Base-by-base conservation (phyloP, 2,797 vertebrate species). In the Argya squamiceps region DNA sequence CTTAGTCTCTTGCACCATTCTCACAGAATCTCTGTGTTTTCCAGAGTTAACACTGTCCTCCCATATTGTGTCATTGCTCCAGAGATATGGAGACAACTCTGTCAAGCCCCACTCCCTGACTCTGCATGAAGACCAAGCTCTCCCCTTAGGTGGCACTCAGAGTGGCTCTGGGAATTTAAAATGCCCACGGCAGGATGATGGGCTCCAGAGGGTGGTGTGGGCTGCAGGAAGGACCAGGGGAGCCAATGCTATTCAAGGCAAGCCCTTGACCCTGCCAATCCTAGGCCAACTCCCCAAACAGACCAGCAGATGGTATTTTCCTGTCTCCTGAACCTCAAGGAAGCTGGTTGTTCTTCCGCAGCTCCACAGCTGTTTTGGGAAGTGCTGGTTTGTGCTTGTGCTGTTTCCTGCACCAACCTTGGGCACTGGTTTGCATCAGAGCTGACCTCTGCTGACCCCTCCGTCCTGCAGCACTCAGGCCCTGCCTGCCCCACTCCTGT, bases 401-500 rank as follows among this genome's bases (percentile, higher is more conserved):
- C 55, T 27, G 53, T 36, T 85, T 89, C 71, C 92, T 78, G 81
- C 59, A 64, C 91, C 93, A 88, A 69, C 94, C 86, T 93, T 92
- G 43, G 70, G 82, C 3, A 0, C 52, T 41, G 77, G 34, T 60
- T 88, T 89, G 92, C 81, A 79, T 93, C 88, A 78, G 75, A 84
- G 80, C 47, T 3, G 86, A 87, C 49, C 73, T 69, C 74, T 56
- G 52, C 68, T 10, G 32, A 75, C 73, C 92, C 36, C 77, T 60
- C 23, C 0, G 9, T 62, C 89, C 81, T 23, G 92, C 77, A 30
- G 62, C 77, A 64, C 39, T 27, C 87, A 50, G 91, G 67, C 86
- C 64, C 95, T 92, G 93, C 90, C 95, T 77, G 89, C 81, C 73
- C 88, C 68, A 23, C 92, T 96, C 93, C 84, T 84, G 24, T 50